Conservation (phyloP, 2,888 invertebrate species). For the Zhuqinia jingwanae region DNA sequence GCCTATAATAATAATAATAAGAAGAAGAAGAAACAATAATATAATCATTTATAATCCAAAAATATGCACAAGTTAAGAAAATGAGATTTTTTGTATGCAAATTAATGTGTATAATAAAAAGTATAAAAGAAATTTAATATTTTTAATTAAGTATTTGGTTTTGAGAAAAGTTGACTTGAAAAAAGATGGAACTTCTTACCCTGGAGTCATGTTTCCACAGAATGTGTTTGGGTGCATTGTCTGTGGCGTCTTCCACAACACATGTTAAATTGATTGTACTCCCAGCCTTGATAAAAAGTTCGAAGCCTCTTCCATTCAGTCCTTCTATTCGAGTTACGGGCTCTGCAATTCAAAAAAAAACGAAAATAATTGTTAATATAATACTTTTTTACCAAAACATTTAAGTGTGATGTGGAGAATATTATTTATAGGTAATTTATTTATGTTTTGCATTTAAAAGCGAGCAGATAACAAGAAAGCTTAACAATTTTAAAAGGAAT, state of each 20-base stretch:
- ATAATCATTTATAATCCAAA: neutral
- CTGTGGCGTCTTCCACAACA: slow-evolving; percentile 79
- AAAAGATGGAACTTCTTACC: slow-evolving; percentile 81
- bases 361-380: neutral
- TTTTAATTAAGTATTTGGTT: neutral
- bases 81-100: no score
- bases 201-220: slow-evolving; percentile 90
- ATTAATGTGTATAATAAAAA: neutral
- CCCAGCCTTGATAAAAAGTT: slow-evolving; percentile 82
- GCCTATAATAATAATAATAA: no score
- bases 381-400: no score
- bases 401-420: no score
- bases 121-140: neutral
- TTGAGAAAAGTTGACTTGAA: neutral
- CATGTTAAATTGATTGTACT: slow-evolving; percentile 95
- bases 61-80: no score
- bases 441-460: no score
- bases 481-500: no score
- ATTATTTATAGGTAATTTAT: no score
- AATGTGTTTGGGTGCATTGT: slow-evolving; percentile 90
- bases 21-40: neutral
- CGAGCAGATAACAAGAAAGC: no score
- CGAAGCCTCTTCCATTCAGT: slow-evolving; percentile 77
- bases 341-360: slow-evolving; percentile 73
- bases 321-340: slow-evolving; percentile 79